Evolutionary conservation across 1,140 invertebrate genomes (phyloP).

Genomic region (Papilio aristodemus): DNA sequence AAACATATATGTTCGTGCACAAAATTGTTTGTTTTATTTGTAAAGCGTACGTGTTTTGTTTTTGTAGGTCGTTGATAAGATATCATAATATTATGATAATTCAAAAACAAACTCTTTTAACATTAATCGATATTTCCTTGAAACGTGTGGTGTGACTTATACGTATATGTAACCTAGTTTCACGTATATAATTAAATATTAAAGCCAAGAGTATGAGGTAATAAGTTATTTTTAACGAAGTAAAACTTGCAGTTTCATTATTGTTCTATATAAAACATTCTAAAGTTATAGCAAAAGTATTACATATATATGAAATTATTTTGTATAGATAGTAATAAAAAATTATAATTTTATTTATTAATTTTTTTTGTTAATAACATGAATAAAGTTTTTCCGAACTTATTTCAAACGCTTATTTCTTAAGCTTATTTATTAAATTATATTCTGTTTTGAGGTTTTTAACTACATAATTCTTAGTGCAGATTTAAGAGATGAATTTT

Average conservation of each 20-base stretch:
- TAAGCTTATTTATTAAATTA: too few relatives aligned
- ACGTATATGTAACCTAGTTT: neutral
- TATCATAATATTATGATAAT: neutral
- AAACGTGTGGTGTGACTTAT: neutral
- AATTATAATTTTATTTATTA: too few relatives aligned
- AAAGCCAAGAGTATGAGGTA: neutral
- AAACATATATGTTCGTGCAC: neutral
- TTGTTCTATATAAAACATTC: neutral
- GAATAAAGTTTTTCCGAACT: too few relatives aligned
- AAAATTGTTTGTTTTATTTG: neutral
- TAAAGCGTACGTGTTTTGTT: neutral
- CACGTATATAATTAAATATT: neutral
- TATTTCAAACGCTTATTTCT: too few relatives aligned
- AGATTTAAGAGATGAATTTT: too few relatives aligned
- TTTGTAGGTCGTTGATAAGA: constrained; percentile 18
- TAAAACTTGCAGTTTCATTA: neutral
- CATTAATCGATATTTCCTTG: constrained; percentile 1
- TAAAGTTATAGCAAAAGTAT: neutral
- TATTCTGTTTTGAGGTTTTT: too few relatives aligned
- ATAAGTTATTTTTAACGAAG: neutral
- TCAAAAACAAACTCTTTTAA: constrained; percentile 7
- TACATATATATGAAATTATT: neutral
- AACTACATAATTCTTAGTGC: too few relatives aligned
- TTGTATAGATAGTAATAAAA: neutral
- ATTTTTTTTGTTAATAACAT: too few relatives aligned